phyloP scores from a whole-genome alignment of 2,888 invertebrate genomes.

The Leptodirus hochenwartii region DNA sequence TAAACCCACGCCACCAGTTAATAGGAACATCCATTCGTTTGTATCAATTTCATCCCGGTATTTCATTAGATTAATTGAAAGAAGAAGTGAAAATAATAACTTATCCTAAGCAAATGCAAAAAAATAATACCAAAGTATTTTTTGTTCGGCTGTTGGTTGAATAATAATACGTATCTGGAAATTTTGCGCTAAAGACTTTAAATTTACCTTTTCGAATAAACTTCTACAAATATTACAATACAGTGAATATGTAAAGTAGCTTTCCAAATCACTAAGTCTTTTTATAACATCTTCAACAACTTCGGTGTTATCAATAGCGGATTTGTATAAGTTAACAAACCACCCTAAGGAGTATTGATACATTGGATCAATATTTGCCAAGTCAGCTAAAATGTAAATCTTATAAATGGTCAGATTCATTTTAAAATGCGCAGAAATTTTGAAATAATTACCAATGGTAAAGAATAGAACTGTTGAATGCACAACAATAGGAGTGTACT shows the following conservation, averaged over 20 bases:
- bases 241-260: slow-evolving; percentile 74
- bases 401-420: slow-evolving; percentile 2
- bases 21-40: slow-evolving; percentile 65
- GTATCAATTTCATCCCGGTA: slow-evolving; percentile 38
- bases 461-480: slow-evolving; percentile 86
- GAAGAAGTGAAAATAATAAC: slow-evolving; percentile 64
- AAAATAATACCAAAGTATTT: slow-evolving; percentile 13
- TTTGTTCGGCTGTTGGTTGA: too few relatives aligned
- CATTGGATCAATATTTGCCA: slow-evolving; percentile 91
- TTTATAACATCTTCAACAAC: slow-evolving; percentile 62
- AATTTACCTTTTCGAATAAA: slow-evolving; percentile 76
- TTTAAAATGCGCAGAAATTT: slow-evolving; percentile 5
- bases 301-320: slow-evolving; percentile 73
- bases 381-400: slow-evolving; percentile 38
- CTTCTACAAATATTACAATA: slow-evolving; percentile 86
- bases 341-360: slow-evolving; percentile 90
- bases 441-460: slow-evolving; percentile 45
- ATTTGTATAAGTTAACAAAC: slow-evolving; percentile 80
- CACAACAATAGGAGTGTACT: slow-evolving; percentile 78
- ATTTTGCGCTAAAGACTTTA: too few relatives aligned
- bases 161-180: too few relatives aligned
- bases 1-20: slow-evolving; percentile 71
- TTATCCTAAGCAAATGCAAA: too few relatives aligned
- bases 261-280: slow-evolving; percentile 54
- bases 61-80: slow-evolving; percentile 51